These are phyloP conservation scores for Tenualosa thibaudeaui DNA, from an alignment of 2,797 vertebrate species.

Conservation along the genomic window DNA sequence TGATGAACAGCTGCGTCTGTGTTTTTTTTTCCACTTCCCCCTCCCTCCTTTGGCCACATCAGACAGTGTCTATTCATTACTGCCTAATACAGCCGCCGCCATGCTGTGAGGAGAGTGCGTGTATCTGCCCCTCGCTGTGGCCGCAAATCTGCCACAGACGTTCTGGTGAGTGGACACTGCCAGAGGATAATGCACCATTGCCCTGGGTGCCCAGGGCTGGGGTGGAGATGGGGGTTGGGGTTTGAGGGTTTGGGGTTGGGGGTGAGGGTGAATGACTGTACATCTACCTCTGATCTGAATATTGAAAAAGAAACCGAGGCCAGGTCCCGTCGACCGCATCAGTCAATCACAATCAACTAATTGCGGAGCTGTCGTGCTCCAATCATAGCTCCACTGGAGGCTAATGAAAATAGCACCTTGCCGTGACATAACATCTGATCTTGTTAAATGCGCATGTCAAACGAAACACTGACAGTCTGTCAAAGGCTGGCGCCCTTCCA, in stretches of 20 bases:
- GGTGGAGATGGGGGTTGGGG: slow-evolving; percentile 4
- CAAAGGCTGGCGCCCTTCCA: slow-evolving; percentile 55
- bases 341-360: slow-evolving; percentile 85
- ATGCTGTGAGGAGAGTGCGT: slow-evolving; percentile 37
- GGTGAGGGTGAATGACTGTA: slow-evolving; percentile 22
- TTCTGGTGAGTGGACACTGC: slow-evolving; percentile 33
- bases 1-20: neutral
- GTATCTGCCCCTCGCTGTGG: slow-evolving; percentile 42
- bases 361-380: slow-evolving; percentile 77
- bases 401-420: slow-evolving; percentile 83
- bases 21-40: neutral
- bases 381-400: slow-evolving; percentile 80
- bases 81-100: slow-evolving; percentile 29
- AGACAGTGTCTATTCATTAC: slow-evolving; percentile 33
- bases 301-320: slow-evolving; percentile 36
- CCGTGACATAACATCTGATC: slow-evolving; percentile 72
- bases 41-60: neutral
- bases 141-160: slow-evolving; percentile 47
- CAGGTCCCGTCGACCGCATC: slow-evolving; percentile 54
- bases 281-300: neutral
- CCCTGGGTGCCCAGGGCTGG: slow-evolving; percentile 8
- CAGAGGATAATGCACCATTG: slow-evolving; percentile 39
- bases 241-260: neutral
- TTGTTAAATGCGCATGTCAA: slow-evolving; percentile 56
- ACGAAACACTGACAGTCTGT: slow-evolving; percentile 58